phyloP scores from a whole-genome alignment of 2,888 invertebrate genomes.

The Vandiemenella viatica region DNA sequence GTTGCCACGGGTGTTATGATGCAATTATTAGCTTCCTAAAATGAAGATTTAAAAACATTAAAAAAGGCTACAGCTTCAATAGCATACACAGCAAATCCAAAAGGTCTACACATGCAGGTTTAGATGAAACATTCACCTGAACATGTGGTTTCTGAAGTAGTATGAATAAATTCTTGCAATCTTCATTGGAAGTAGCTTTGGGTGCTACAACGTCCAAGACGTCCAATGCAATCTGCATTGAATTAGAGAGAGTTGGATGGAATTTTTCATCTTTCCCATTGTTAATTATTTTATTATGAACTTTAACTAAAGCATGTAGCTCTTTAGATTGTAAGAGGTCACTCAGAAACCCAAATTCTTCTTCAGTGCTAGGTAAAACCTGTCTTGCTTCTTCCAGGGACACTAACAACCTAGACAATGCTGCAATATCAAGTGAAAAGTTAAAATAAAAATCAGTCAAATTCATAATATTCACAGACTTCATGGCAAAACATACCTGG shows the following conservation, averaged over 20 bases:
- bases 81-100: too few species aligned
- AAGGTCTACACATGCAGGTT: background rate
- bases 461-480: background rate
- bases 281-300: conserved; percentile 75
- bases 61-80: too few species aligned
- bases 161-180: conserved; percentile 64
- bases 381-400: conserved; percentile 69
- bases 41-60: too few species aligned
- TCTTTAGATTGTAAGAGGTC: conserved; percentile 73
- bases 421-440: conserved; percentile 34
- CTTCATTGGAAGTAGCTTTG: conserved; percentile 48
- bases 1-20: too few species aligned
- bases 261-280: conserved; percentile 73
- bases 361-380: conserved; percentile 54
- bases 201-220: conserved; percentile 63
- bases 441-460: background rate
- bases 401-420: conserved; percentile 60
- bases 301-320: conserved; percentile 77
- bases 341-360: conserved; percentile 73
- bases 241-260: conserved; percentile 69
- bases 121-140: conserved; percentile 37
- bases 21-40: too few species aligned
- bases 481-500: conserved; percentile 33
- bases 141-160: conserved; percentile 73
- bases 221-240: conserved; percentile 64